Base-by-base conservation (phyloP, 2,888 invertebrate genomes). In the Pyrrhosoma nymphula region DNA sequence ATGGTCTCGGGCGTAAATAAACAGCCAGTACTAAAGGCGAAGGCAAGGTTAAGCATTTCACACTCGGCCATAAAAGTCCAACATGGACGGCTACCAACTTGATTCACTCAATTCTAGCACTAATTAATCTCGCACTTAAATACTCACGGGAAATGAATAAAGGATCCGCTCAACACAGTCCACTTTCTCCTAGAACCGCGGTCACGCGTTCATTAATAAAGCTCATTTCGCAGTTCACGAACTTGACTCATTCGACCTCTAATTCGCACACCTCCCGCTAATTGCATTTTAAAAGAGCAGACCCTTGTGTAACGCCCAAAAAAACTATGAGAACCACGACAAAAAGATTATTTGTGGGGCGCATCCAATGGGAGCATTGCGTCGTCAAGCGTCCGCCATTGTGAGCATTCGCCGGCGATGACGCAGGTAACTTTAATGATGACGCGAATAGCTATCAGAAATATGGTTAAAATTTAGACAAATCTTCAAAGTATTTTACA, bases 181-280 rank as follows among this genome's bases (percentile, higher is more conserved):
- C 69, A 69, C 69, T 69, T 69, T 69, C 69, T 69, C 69, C 69
- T 69, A 69, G 69, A 16, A 10, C 47, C 69, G 23, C 69, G 69
- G n/a, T 69, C n/a, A 69, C 69, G 69, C 23, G n/a, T 69, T n/a
- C 69, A 69, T 69, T 69, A 69, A 69, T 69, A 69, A 69, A 69
- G 8, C 69, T 69, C 69, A 69, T 69, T 69, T 69, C 26, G 26
- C 23, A n/a, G 69, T 69, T 69, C 69, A n/a, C 69, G 69, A 69
- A 69, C 69, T 69, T 69, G 69, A n/a, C 69, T 12, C 69, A 12
- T 12, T 26, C 20, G 69, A 4, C 69, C 26, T 26, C 26, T n/a
- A 26, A 26, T n/a, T 69, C 23, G n/a, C 69, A 26, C 69, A 23
- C n/a, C 23, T 69, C 69, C 69, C 6, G 69, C 26, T 60, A n/a